These are phyloP conservation scores for Lates calcarifer DNA, from an alignment of 2,113 vertebrate species.

Conservation along the genomic window DNA sequence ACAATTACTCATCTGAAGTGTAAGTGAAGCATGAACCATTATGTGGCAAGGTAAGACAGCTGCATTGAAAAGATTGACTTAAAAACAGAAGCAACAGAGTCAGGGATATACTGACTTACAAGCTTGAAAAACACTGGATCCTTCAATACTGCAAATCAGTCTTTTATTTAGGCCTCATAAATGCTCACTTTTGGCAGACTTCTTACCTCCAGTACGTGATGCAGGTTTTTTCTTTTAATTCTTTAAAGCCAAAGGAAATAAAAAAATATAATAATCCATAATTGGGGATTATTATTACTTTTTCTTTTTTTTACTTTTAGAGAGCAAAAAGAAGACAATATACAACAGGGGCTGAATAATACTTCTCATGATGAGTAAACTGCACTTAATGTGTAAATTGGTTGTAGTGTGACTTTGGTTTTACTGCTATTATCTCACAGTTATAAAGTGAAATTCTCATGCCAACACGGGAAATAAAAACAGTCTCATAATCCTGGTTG, in stretches of 20 bases:
- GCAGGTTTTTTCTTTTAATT: background rate
- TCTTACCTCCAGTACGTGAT: too few relatives aligned
- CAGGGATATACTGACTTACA: background rate
- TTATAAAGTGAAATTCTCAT: background rate
- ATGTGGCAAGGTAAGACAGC: background rate
- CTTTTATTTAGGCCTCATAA: too few relatives aligned
- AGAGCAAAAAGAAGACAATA: background rate
- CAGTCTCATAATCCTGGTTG: background rate
- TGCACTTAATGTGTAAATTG: background rate
- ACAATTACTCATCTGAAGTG: background rate
- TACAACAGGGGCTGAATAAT: background rate
- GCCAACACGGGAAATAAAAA: constrained; percentile 32
- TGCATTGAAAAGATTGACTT: background rate
- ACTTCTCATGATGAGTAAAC: background rate
- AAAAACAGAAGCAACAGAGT: background rate
- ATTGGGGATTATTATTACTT: too few relatives aligned
- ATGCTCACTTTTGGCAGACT: too few relatives aligned
- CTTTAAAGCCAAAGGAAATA: background rate
- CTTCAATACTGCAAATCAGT: too few relatives aligned
- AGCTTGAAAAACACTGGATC: too few relatives aligned
- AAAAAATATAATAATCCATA: background rate
- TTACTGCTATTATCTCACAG: background rate
- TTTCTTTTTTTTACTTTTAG: too few relatives aligned
- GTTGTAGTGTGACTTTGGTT: background rate
- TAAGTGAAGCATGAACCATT: background rate